Conservation (phyloP, 1,140 invertebrate species). For the Brachionus calyciflorus region DNA sequence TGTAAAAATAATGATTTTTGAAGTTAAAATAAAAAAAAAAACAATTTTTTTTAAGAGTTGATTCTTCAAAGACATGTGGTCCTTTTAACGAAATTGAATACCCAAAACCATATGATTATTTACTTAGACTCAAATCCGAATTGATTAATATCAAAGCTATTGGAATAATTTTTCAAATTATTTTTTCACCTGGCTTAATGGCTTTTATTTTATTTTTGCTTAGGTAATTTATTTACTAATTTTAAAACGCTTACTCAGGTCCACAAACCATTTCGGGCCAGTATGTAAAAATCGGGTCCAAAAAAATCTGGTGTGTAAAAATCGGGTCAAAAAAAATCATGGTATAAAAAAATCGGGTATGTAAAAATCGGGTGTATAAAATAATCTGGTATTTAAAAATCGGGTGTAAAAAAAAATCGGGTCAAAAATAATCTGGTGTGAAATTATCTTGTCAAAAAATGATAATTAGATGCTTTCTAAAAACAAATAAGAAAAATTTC, state of each 20-base stretch:
- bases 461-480: too few relatives aligned
- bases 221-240: neutral
- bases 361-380: too few relatives aligned
- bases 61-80: conserved; percentile 17
- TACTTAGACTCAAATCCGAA: neutral
- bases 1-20: neutral
- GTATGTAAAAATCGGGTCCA: too few relatives aligned
- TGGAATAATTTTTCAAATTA: neutral
- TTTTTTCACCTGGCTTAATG: conserved; percentile 19
- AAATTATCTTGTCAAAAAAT: too few relatives aligned
- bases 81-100: neutral
- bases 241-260: neutral
- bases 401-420: too few relatives aligned
- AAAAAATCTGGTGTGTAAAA: too few relatives aligned
- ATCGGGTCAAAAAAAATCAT: too few relatives aligned
- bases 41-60: neutral
- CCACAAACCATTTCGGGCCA: too few relatives aligned
- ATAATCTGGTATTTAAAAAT: too few relatives aligned
- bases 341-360: too few relatives aligned
- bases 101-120: neutral
- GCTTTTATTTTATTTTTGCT: neutral
- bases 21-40: neutral
- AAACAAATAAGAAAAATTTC: too few relatives aligned
- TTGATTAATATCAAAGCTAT: neutral
- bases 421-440: too few relatives aligned